A percentile compares a stretch with the other conserved stretches of the same genome.
Evolutionary conservation across 2,888 invertebrate genomes (phyloP).

Genomic region (Synergus umbraculus): DNA sequence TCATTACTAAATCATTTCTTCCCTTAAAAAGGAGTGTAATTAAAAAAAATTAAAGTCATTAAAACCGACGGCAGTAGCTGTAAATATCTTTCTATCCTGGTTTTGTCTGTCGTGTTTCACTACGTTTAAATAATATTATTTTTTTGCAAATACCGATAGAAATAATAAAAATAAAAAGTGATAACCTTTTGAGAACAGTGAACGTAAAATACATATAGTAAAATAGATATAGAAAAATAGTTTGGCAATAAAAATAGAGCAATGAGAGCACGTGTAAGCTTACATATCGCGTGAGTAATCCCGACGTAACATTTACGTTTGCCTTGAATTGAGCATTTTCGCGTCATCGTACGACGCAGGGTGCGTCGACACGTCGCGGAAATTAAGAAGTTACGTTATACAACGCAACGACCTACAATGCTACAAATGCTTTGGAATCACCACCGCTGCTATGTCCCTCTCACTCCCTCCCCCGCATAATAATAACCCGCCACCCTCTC

Average conservation of each 20-base stretch:
- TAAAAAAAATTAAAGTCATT: too few species aligned
- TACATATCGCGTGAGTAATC: constrained; percentile 52
- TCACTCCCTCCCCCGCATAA: constrained; percentile 47
- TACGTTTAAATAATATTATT: too few species aligned
- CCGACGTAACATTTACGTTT: constrained; percentile 47
- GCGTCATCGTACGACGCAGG: constrained; percentile 54
- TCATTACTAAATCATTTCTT: too few species aligned
- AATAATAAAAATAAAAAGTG: background rate
- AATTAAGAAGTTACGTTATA: constrained; percentile 73
- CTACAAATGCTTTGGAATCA: constrained; percentile 68
- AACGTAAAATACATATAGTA: background rate
- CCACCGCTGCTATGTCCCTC: constrained; percentile 56
- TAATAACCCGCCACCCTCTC: constrained; percentile 28
- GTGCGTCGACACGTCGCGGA: constrained; percentile 61
- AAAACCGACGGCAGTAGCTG: too few species aligned
- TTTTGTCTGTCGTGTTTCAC: too few species aligned
- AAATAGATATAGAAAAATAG: background rate
- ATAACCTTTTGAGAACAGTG: constrained; percentile 9
- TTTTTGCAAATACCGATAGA: too few species aligned
- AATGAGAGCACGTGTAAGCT: constrained; percentile 43
- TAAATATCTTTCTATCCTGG: too few species aligned
- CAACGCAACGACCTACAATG: constrained; percentile 76
- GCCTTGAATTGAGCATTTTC: constrained; percentile 44
- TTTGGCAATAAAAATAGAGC: constrained; percentile 18
- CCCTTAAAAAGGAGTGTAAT: too few species aligned